Base-by-base conservation (phyloP, 2,113 vertebrate genomes). In the Notothenia rossii region DNA sequence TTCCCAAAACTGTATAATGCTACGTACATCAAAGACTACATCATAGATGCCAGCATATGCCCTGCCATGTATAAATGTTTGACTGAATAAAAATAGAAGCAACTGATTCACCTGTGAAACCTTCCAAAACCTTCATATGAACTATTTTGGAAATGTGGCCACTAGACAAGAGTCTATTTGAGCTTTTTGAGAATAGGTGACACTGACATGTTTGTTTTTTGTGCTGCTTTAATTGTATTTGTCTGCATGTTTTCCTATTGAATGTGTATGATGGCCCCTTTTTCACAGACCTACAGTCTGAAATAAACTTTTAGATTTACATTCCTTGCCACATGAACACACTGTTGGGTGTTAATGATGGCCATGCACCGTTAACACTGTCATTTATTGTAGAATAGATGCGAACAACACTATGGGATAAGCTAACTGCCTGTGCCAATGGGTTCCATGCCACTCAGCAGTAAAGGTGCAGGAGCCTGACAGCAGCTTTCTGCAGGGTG, bases 401-500 rank as follows among this genome's bases (percentile, higher is more conserved):
- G 70, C 73, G 18, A 25, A 60, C 55, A 25, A 60, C 55, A 72
- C 58, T 75, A 33, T 53, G 33, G 53, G 33, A 20, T 70, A 7
- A 33, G 20, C 75, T 22, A 49, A 18, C 59, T 45, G 45, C 45
- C 56, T 74, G 48, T 71, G 75, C 46, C 76, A 69, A 55, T 1
- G 72, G 54, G 53, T 72, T 54, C 61, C 50, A 29, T 6, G n/a
- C 22, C 43, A 36, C 48, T 20, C 33, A 4, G 76, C 60, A 48
- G 29, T 70, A 54, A 63, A 83, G 1, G 17, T 50, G 17, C 63
- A 65, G 40, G 51, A 77, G 69, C 40, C 53, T 50, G 33, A 29
- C 51, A 13, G 75, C 45, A 40, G 73, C 49, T 56, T 77, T 70
- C 56, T 69, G 43, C 53, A 48, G 33, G 48, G 58, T 75, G 81